Evolutionary conservation across 1,140 invertebrate species (phyloP).

Genomic region (Laupala kohalensis): DNA sequence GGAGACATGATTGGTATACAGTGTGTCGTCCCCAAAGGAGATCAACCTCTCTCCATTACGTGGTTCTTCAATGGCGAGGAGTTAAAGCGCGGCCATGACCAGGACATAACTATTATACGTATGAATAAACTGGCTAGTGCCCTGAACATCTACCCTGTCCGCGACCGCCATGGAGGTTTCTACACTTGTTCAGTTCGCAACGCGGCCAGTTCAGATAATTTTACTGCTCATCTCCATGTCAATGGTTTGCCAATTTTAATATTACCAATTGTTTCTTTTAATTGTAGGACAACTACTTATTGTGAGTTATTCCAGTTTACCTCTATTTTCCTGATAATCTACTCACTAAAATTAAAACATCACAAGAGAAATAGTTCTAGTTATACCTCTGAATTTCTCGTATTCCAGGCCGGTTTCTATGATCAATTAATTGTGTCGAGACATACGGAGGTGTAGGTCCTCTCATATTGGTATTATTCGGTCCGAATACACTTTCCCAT

Average conservation of each 20-base stretch:
- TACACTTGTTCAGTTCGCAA: slow-evolving; percentile 34
- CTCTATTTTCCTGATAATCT: background rate
- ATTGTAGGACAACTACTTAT: background rate
- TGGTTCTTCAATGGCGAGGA: slow-evolving; percentile 56
- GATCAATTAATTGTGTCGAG: too few species aligned
- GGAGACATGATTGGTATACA: slow-evolving; percentile 50
- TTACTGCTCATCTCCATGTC: slow-evolving; percentile 52
- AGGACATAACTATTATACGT: slow-evolving; percentile 25
- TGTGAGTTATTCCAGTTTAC: background rate
- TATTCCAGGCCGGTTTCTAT: too few species aligned
- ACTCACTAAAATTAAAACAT: background rate
- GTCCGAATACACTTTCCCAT: too few species aligned
- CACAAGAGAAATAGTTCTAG: too few species aligned
- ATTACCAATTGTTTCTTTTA: background rate
- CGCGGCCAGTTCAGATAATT: slow-evolving; percentile 52
- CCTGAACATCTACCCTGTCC: slow-evolving; percentile 26
- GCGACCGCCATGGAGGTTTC: slow-evolving; percentile 20
- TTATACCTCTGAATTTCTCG: too few species aligned
- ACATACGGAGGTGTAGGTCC: too few species aligned
- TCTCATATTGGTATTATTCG: too few species aligned
- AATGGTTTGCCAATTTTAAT: slow-evolving; percentile 39
- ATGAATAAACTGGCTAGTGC: slow-evolving; percentile 32
- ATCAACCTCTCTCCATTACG: slow-evolving; percentile 60
- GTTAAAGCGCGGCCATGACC: slow-evolving; percentile 25
- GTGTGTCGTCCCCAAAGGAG: slow-evolving; percentile 76